Evolutionary conservation across 2,797 vertebrate species (phyloP), one percentile per base, ranked within the genome.

Genomic region (Columba guinea): DNA sequence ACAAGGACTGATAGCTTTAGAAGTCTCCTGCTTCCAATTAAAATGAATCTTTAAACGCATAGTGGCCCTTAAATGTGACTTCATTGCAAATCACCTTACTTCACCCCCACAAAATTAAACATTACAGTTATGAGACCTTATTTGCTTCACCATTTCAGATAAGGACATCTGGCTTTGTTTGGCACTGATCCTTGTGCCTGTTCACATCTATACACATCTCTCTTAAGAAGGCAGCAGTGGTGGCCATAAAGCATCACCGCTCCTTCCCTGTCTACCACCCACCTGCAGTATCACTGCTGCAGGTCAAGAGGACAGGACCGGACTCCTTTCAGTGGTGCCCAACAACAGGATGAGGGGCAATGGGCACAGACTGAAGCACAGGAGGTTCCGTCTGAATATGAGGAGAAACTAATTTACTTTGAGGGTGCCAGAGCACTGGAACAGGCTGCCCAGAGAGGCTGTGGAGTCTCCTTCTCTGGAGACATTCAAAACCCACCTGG

Each of bases 101-200:
- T 71, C 6, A 24, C 5, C 26, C 16, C 22, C 19, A 28, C 37
- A 34, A 30, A 87, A 90, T n/a, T 20, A 78, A 34, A 55, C 2
- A 18, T 22, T 68, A 46, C 24, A 16, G 28, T 70, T 80, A 44
- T 0, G 3, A 85, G 44, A 91, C 20, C 10, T 34, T 28, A 51
- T 71, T 74, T 62, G 39, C 18, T 79, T 44, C 65, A 30, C 35
- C 32, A 9, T 37, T 65, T 89, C 0, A 2, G 60, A 13, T 12
- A 64, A 49, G 48, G 59, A 58, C 2, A 1, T 7, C 34, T 0
- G 0, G 11, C 34, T 83, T 41, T 26, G 60, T 19, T 18, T 73
- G 3, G 0, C 34, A 32, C 3, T 17, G 41, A n/a, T 32, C 52
- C 51, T 49, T n/a, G 16, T 7, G 41, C 27, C 65, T 27, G 23